Evolutionary conservation across 2,113 vertebrate species (phyloP).

Genomic region (Myocastor coypus): DNA sequence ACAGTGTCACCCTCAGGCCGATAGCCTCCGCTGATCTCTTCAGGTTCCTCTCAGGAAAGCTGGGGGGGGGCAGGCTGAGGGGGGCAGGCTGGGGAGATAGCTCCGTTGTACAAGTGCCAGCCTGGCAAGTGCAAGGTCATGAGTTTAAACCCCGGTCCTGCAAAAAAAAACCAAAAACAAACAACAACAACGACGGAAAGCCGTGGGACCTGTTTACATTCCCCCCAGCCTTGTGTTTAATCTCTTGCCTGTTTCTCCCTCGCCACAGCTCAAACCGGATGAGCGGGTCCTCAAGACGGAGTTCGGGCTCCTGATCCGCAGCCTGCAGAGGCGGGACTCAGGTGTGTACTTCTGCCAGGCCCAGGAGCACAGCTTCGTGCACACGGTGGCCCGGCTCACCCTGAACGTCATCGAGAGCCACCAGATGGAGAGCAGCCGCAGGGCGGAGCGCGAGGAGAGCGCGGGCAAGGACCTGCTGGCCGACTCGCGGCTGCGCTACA

Average conservation of each 20-base stretch:
- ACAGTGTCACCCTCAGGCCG: neutral
- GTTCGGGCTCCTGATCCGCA: conserved; percentile 95
- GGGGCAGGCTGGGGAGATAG: no score
- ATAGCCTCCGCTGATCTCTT: conserved; percentile 13
- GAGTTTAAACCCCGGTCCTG: no score
- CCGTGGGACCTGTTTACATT: conserved; percentile 59
- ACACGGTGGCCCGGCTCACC: conserved; percentile 91
- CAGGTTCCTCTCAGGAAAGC: conserved; percentile 44
- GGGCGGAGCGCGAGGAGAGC: conserved; percentile 86
- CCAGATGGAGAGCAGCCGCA: conserved; percentile 91
- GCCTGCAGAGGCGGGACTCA: conserved; percentile 90
- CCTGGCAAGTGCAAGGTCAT: no score
- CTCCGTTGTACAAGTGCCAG: no score
- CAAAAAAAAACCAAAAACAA: no score
- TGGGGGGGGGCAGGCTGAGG: no score
- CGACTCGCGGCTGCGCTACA: conserved; percentile 93
- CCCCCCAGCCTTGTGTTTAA: conserved; percentile 66
- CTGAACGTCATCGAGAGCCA: conserved; percentile 92
- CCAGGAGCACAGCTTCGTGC: conserved; percentile 95
- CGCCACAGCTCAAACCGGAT: conserved; percentile 91
- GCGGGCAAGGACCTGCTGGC: conserved; percentile 87
- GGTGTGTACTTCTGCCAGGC: conserved; percentile 95
- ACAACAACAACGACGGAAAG: no score
- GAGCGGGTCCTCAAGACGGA: conserved; percentile 94
- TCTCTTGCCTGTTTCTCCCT: conserved; percentile 67